Evolutionary conservation across 2,888 invertebrate species (phyloP).

Genomic region (Thumatha senex): DNA sequence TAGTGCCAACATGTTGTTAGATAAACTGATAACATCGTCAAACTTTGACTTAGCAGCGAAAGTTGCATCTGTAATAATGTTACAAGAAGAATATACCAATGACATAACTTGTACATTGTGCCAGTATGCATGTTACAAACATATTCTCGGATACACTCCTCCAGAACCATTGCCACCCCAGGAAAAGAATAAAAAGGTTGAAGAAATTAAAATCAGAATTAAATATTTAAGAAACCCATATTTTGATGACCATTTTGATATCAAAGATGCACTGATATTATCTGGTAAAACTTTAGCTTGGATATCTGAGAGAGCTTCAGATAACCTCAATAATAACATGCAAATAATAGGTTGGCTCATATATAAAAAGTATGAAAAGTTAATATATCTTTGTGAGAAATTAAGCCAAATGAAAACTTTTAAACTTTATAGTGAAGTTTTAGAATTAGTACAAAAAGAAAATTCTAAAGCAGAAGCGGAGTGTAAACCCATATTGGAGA

Average conservation of each 20-base stretch:
- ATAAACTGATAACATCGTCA: constrained; percentile 88
- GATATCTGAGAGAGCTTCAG: constrained; percentile 78
- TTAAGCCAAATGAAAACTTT: constrained; percentile 45
- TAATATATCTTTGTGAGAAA: constrained; percentile 47
- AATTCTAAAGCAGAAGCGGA: constrained; percentile 39
- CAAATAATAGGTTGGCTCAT: constrained; percentile 86
- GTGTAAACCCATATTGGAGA: constrained; percentile 43
- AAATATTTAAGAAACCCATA: constrained; percentile 91
- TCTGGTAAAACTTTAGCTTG: constrained; percentile 92
- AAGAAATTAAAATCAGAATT: constrained; percentile 89
- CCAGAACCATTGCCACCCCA: constrained; percentile 40
- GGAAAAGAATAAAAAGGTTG: constrained; percentile 68
- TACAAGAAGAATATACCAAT: constrained; percentile 93
- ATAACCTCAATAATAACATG: constrained; percentile 81
- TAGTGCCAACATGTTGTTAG: constrained; percentile 90
- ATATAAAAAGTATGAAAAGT: constrained; percentile 86
- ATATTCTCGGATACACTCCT: constrained; percentile 70
- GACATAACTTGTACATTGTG: constrained; percentile 87
- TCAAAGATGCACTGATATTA: constrained; percentile 87
- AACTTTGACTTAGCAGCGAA: constrained; percentile 89
- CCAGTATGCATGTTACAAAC: constrained; percentile 89
- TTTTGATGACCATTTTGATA: constrained; percentile 96
- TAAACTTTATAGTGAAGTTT: constrained; percentile 60
- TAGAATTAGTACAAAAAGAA: constrained; percentile 54
- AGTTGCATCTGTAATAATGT: constrained; percentile 91